Conservation (phyloP, 2,888 invertebrate genomes). For the Atrina japonica region DNA sequence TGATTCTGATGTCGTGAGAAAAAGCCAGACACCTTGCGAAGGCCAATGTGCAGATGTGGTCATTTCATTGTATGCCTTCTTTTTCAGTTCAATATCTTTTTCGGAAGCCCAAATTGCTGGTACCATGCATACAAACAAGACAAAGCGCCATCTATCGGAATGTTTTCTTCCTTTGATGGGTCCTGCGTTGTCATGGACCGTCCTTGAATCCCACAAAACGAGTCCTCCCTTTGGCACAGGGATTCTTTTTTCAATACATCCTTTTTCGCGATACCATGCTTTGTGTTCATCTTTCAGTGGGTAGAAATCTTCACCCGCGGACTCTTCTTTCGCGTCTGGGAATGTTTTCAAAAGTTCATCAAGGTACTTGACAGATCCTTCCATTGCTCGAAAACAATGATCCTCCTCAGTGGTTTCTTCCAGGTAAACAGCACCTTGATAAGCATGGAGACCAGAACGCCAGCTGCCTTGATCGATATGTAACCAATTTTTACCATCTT, state of each 20-base stretch:
- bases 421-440: slow-evolving; percentile 68
- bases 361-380: slow-evolving; percentile 60
- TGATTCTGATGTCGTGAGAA: slow-evolving; percentile 21
- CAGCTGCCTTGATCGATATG: slow-evolving; percentile 64
- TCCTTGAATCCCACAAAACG: slow-evolving; percentile 75
- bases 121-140: slow-evolving; percentile 72
- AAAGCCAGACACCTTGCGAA: slow-evolving; percentile 56
- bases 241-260: slow-evolving; percentile 61
- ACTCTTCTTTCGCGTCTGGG: slow-evolving; percentile 41
- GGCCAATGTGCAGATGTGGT: slow-evolving; percentile 71
- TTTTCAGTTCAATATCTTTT: slow-evolving; percentile 60
- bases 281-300: slow-evolving; percentile 52
- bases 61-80: slow-evolving; percentile 60
- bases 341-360: slow-evolving; percentile 53
- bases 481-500: slow-evolving; percentile 49
- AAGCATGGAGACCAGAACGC: slow-evolving; percentile 61
- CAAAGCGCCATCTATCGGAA: slow-evolving; percentile 70
- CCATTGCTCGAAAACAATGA: slow-evolving; percentile 61
- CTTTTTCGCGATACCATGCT: slow-evolving; percentile 55
- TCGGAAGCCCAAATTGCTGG: slow-evolving; percentile 71
- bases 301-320: slow-evolving; percentile 48
- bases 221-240: slow-evolving; percentile 73
- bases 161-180: slow-evolving; percentile 61
- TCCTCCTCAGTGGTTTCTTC: slow-evolving; percentile 65
- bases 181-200: slow-evolving; percentile 72